A percentile compares a stretch with the other conserved stretches of the same genome.
phyloP scores from a whole-genome alignment of 2,797 vertebrate genomes.

The Taenioides sp. region DNA sequence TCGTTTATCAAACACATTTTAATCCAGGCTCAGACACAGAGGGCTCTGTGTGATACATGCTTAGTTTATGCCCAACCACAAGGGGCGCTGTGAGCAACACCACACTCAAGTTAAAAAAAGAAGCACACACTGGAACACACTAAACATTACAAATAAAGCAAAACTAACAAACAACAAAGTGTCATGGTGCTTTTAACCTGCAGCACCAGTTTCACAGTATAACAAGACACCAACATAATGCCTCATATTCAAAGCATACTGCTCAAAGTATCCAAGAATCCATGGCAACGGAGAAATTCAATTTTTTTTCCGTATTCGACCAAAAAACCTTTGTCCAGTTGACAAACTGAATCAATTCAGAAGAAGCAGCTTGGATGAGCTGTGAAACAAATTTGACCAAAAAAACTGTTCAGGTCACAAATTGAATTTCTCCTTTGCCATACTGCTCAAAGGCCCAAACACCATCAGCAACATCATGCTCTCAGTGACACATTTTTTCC shows the following conservation, averaged over 20 bases:
- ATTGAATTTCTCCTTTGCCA: too few relatives aligned
- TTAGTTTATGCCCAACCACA: background rate
- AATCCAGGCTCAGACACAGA: constrained; percentile 4
- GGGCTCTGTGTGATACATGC: background rate
- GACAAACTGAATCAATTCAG: too few relatives aligned
- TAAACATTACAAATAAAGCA: background rate
- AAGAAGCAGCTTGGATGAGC: too few relatives aligned
- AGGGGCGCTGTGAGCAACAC: background rate
- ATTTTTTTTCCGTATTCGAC: too few relatives aligned
- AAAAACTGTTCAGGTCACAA: too few relatives aligned
- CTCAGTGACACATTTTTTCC: too few relatives aligned
- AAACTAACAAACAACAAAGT: background rate
- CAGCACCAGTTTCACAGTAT: background rate
- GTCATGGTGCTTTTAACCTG: background rate
- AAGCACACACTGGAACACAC: background rate
- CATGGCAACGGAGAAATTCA: too few relatives aligned
- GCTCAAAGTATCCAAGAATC: too few relatives aligned
- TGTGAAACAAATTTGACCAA: too few relatives aligned
- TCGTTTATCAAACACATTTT: constrained; percentile 7
- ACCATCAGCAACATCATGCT: too few relatives aligned
- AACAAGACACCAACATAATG: background rate
- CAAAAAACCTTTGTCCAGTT: too few relatives aligned
- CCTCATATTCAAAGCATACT: background rate
- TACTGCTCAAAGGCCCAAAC: background rate
- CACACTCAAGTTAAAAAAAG: background rate